A percentile compares a stretch with the other conserved stretches of the same genome.
These are phyloP conservation scores for Sebastes hubbsi DNA, from an alignment of 2,797 vertebrate species.

Conservation along the genomic window DNA sequence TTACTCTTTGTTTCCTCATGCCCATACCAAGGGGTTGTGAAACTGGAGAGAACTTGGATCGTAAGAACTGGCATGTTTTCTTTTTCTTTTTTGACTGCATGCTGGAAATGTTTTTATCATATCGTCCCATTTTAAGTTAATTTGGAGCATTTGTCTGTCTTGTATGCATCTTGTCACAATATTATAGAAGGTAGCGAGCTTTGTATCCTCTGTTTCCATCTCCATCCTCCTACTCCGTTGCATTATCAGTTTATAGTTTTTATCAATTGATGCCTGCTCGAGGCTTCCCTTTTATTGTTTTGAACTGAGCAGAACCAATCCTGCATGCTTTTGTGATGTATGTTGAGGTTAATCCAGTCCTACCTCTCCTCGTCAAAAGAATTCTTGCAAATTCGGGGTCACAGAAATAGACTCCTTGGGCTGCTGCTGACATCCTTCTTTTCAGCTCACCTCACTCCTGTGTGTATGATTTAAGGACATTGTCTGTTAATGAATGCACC, in stretches of 20 bases:
- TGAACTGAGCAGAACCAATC: slow-evolving; percentile 31
- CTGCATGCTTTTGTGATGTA: slow-evolving; percentile 56
- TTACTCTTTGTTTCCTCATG: slow-evolving; percentile 59
- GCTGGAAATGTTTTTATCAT: slow-evolving; percentile 17
- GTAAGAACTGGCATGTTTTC: slow-evolving; percentile 78
- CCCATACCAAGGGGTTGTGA: slow-evolving; percentile 59
- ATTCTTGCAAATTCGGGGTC: slow-evolving; percentile 1
- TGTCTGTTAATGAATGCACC: slow-evolving; percentile 11
- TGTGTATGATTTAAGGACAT: slow-evolving; percentile 20
- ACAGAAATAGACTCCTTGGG: slow-evolving; percentile 17
- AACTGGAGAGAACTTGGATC: slow-evolving; percentile 46
- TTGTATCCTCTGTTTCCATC: slow-evolving; percentile 16
- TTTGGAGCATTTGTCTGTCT: slow-evolving; percentile 3
- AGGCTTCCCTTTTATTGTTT: slow-evolving; percentile 29
- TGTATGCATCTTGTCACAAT: slow-evolving; percentile 21
- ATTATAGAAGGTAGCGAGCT: slow-evolving; percentile 14
- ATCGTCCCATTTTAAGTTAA: slow-evolving; percentile 1
- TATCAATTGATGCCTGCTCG: slow-evolving; percentile 15
- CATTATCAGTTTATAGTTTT: slow-evolving; percentile 14
- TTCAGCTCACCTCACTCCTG: neutral
- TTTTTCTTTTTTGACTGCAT: slow-evolving; percentile 56
- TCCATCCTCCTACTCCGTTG: slow-evolving; percentile 2
- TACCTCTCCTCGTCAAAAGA: slow-evolving; percentile 20
- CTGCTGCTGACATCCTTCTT: slow-evolving; percentile 18
- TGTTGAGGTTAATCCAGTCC: slow-evolving; percentile 14